Evolutionary conservation across 2,888 invertebrate species (phyloP), one percentile per base, ranked within the genome.

Genomic region (Drosophila meridiana): DNA sequence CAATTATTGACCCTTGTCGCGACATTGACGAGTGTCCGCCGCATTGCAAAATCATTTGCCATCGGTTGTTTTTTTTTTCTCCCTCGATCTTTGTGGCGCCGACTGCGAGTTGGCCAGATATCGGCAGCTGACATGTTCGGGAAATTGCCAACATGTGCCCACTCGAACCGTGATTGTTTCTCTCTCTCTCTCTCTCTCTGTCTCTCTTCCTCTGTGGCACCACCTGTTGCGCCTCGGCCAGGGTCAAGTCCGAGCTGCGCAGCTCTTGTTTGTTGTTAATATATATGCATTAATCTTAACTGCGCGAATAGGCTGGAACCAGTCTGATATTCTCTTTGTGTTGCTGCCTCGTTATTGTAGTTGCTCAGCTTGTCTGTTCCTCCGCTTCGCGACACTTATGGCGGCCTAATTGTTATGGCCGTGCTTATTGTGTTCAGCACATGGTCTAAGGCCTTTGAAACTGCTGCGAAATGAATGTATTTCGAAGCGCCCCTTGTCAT

Each of bases 21-120:
- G 82, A 82, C 81, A 87, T 69, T 86, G 90, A 86, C 82, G 77
- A 83, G 87, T 82, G 79, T 81, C 63, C 74, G 67, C 62, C 69
- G 71, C 72, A 78, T 76, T 73, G 75, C 71, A 63, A 71, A 50
- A 70, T 63, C 75, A 73, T 78, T 77, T 73, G 68, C 67, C 40
- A 63, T 65, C 47, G 65, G 7, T 32, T 53, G 8, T 53, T 20
- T 4, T 36, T 7, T 9, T 11, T 7, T 20, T 11, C 45, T 13
- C 28, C 66, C 72, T 63, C 62, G 77, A 70, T 74, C 76, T 74
- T 72, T 63, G 65, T 68, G 67, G 69, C 69, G 69, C 69, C 73
- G 65, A 26, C 45, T 40, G 30, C 48, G 32, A 60, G 36, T 28
- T 38, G 38, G 8, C 28, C 55, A 55, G 28, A 28, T 47, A 55